These are phyloP conservation scores for Mycteria americana DNA, from an alignment of 2,797 vertebrate genomes.

Conservation along the genomic window DNA sequence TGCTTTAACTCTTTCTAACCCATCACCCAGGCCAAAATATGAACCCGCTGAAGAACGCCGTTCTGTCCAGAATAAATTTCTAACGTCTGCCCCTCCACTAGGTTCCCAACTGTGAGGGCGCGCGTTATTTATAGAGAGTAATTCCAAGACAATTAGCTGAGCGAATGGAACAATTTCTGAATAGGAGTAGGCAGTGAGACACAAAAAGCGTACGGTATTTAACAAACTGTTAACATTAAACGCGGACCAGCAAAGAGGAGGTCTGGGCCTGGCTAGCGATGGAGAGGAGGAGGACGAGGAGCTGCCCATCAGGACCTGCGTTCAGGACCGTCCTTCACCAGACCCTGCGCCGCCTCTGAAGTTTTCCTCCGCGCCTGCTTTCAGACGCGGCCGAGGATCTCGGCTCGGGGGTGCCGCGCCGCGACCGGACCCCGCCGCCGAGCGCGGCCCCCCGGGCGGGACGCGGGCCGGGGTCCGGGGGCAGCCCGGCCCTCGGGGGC, in stretches of 20 bases:
- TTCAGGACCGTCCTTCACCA: background rate
- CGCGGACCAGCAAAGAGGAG: background rate
- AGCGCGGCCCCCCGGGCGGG: background rate
- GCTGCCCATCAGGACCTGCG: background rate
- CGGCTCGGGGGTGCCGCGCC: too few species aligned
- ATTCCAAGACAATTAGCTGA: background rate
- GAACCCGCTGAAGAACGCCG: fast-evolving
- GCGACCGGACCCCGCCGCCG: background rate
- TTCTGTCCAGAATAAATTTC: background rate
- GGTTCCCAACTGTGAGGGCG: background rate
- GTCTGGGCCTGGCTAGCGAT: background rate
- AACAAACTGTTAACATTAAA: background rate
- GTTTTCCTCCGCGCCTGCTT: background rate
- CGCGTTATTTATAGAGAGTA: background rate
- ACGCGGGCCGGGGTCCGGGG: background rate
- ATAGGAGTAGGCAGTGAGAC: background rate
- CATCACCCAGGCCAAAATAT: fast-evolving
- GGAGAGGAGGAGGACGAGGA: background rate
- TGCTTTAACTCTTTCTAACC: background rate
- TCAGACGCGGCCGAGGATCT: background rate
- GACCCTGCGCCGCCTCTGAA: background rate
- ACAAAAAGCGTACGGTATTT: background rate
- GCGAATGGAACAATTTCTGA: background rate
- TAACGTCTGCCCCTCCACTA: background rate
- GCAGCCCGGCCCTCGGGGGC: background rate